Conservation (phyloP, 2,113 vertebrate genomes). For the human region GRCh38 chr15:37058501-37059000, state of each 20-base stretch:
- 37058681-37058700: constrained; percentile 38
- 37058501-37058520: constrained; percentile 93
- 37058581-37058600: constrained; percentile 88
- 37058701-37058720: not conserved
- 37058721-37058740: constrained; percentile 20
- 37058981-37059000: not conserved
- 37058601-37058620: constrained; percentile 84
- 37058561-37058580: constrained; percentile 90
- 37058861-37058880: constrained; percentile 53
- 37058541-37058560: constrained; percentile 94
- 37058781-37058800: constrained; percentile 7
- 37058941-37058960: constrained; percentile 37
- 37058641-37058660: constrained; percentile 76
- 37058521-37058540: constrained; percentile 93
- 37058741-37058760: not conserved
- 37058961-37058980: constrained; percentile 48
- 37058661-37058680: constrained; percentile 31
- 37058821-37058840: constrained; percentile 53
- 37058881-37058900: constrained; percentile 63
- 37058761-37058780: constrained; percentile 69
- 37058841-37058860: constrained; percentile 65
- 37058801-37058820: constrained; percentile 17
- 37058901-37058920: constrained; percentile 39
- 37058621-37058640: constrained; percentile 79
- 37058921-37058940: constrained; percentile 41